Evolutionary conservation across 2,113 vertebrate genomes (phyloP), one percentile per base, ranked within the genome.

Genomic region (Oreotrochilus melanogaster): DNA sequence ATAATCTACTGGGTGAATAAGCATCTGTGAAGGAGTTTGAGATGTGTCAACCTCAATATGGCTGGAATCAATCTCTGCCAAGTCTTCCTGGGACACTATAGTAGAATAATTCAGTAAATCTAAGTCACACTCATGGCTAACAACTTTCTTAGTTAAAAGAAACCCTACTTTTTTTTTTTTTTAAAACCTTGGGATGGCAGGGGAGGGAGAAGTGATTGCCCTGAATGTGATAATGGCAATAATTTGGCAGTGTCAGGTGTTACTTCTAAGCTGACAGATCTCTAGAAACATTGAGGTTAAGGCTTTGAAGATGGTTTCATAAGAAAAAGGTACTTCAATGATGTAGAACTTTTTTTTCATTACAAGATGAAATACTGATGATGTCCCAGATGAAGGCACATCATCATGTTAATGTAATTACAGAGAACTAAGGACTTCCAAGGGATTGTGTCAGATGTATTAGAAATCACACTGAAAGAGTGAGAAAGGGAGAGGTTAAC

Each of bases 391-490:
- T 95, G 88, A 95, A 92, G 96, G 92, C 87, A 96, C 60, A 93
- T 88, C 74, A 71, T 95, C 69, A 70, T 96, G 94, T 94, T 98
- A 97, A 97, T 96, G 93, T 98, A 97, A 98, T 98, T 98, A 98
- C 94, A 93, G 94, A 94, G 88, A 96, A 95, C 92, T 81, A 87
- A 88, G 88, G 95, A 86, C 74, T 88, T 95, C 92, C 88, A 95
- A 93, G 78, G 43, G 90, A 71, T 86, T 92, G 87, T 96, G 88
- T 91, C 76, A 73, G 82, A 91, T 96, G 95, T 94, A 97, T 97
- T 96, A 93, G 93, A 97, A 97, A 95, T 95, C 92, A 94, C 43
- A 43, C 65, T 62, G 79, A 80, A 92, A 79, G 78, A 95, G 86
- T 62, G 92, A 91, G 92, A 96, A 95, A 74, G 90, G 91, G 88